Conservation (phyloP, 2,797 vertebrate species). For the Coregonus suidteri region DNA sequence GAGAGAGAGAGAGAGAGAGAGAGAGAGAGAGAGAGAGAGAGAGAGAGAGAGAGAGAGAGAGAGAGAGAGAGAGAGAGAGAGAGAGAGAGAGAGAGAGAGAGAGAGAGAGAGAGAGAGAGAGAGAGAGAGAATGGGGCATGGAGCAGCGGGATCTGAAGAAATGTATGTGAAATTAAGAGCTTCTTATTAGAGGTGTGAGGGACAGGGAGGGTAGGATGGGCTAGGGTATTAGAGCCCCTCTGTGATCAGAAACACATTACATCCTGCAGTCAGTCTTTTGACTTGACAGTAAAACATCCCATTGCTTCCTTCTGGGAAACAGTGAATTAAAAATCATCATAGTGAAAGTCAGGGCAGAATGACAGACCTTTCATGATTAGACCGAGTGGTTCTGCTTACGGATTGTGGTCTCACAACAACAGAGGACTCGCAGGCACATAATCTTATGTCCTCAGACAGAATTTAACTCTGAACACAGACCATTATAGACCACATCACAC, state of each 20-base stretch:
- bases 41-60: too few relatives aligned
- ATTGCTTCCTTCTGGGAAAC: conserved; percentile 63
- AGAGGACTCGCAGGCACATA: conserved; percentile 66
- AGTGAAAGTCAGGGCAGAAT: conserved; percentile 62
- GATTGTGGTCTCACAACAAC: conserved; percentile 67
- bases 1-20: too few relatives aligned
- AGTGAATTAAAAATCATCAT: conserved; percentile 75
- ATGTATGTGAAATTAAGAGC: conserved; percentile 47
- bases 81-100: too few relatives aligned
- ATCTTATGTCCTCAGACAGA: conserved; percentile 60
- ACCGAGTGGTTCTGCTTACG: conserved; percentile 60
- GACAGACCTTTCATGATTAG: conserved; percentile 71
- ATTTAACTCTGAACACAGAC: conserved; percentile 47
- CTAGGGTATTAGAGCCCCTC: conserved; percentile 38
- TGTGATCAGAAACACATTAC: conserved; percentile 57
- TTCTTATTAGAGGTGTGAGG: conserved; percentile 46
- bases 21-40: too few relatives aligned
- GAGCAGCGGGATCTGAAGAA: conserved; percentile 22
- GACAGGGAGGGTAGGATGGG: conserved; percentile 20
- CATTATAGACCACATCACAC: conserved; percentile 55
- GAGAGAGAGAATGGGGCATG: not conserved
- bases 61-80: too few relatives aligned
- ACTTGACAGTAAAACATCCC: conserved; percentile 54
- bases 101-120: too few relatives aligned
- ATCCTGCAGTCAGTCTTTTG: conserved; percentile 57